These are phyloP conservation scores for Monopis laevigella DNA, from an alignment of 2,888 invertebrate species.

Conservation along the genomic window DNA sequence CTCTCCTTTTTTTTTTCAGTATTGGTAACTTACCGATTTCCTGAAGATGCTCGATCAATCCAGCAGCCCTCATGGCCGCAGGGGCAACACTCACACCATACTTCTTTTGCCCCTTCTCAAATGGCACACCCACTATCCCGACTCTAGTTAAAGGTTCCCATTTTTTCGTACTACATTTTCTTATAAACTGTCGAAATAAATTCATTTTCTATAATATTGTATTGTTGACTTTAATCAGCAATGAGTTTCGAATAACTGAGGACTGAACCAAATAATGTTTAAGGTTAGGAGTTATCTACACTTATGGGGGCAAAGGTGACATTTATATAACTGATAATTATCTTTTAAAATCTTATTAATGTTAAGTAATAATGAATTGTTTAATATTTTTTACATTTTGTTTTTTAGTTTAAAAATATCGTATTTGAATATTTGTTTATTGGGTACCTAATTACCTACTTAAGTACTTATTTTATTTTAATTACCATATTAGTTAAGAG, in stretches of 20 bases:
- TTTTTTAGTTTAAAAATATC: no score
- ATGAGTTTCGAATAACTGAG: no score
- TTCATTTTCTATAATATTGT: constrained; percentile 34
- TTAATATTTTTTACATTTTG: no score
- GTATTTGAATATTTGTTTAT: no score
- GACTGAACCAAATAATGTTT: constrained; percentile 4
- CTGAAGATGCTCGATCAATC: constrained; percentile 69
- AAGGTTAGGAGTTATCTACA: not conserved
- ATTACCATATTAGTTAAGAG: no score
- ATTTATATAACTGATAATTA: no score
- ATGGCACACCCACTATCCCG: constrained; percentile 83
- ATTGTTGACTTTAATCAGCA: no score
- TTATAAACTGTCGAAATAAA: constrained; percentile 29
- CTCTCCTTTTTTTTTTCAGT: no score
- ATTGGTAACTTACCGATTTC: constrained; percentile 65
- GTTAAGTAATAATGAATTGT: no score
- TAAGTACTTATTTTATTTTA: no score
- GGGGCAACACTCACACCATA: constrained; percentile 79
- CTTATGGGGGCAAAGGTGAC: constrained; percentile 2
- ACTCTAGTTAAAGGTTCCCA: constrained; percentile 58
- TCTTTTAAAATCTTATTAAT: no score
- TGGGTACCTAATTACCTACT: no score
- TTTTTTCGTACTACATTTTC: constrained; percentile 38
- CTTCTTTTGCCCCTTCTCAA: constrained; percentile 79
- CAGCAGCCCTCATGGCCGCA: constrained; percentile 70